Percentiles rank a stretch among this genome's conserved stretches.
phyloP scores from a whole-genome alignment of 2,797 vertebrate genomes.

The Lepus oiostolus region DNA sequence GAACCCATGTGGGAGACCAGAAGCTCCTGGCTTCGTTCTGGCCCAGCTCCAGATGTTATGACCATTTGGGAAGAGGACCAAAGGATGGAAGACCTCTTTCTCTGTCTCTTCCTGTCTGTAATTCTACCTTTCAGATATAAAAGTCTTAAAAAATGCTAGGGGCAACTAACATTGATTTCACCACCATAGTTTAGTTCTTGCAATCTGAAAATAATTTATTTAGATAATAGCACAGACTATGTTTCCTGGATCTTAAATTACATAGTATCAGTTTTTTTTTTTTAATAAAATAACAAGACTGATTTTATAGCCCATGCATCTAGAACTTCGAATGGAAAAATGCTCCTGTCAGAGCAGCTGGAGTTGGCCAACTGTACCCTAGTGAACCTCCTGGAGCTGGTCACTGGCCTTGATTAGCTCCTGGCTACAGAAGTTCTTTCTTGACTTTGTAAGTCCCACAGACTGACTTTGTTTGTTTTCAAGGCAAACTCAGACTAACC shows the following conservation, averaged over 20 bases:
- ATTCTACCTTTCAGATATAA: no score
- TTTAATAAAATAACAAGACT: neutral
- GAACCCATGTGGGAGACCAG: no score
- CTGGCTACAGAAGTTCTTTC: neutral
- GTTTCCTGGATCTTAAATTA: conserved; percentile 55
- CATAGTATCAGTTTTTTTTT: neutral
- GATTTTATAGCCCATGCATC: conserved; percentile 29
- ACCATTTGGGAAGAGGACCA: no score
- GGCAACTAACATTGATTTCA: conserved; percentile 8
- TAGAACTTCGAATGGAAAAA: conserved; percentile 33
- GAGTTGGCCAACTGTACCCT: neutral
- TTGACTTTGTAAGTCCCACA: neutral
- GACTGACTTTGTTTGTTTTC: neutral
- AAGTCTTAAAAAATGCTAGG: neutral
- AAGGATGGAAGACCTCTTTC: no score
- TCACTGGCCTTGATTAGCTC: neutral
- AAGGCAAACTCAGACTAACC: conserved; percentile 3
- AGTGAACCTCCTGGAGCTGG: neutral
- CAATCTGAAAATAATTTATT: conserved; percentile 62
- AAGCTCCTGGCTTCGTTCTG: no score
- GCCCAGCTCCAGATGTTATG: no score
- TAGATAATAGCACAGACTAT: conserved; percentile 17
- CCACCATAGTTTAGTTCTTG: conserved; percentile 21
- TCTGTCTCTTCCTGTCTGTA: no score
- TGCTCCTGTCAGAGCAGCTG: conserved; percentile 15